Evolutionary conservation across 35 echinoderm and acorn worm species (phyloP).

Genomic region (Apostichopus japonicus): DNA sequence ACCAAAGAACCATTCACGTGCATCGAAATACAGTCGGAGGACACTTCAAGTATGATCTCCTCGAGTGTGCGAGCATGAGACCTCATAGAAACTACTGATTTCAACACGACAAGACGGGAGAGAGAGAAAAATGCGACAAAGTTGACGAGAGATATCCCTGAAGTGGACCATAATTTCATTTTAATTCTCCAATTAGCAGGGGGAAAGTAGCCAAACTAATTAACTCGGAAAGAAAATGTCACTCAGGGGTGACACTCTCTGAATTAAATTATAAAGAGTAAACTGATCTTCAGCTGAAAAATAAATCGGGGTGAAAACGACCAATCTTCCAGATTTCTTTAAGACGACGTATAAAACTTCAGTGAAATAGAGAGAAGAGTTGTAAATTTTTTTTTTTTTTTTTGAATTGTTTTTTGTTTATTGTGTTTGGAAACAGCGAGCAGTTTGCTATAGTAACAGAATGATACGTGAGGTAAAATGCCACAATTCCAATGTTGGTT

Average conservation of each 20-base stretch:
- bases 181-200: conserved; percentile 33
- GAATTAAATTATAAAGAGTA: background rate
- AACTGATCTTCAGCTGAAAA: too few relatives aligned
- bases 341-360: too few relatives aligned
- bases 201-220: conserved; percentile 17
- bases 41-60: conserved; percentile 41
- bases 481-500: too few relatives aligned
- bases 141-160: conserved; percentile 15
- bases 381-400: too few relatives aligned
- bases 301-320: too few relatives aligned
- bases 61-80: conserved; percentile 20
- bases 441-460: too few relatives aligned
- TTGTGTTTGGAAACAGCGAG: too few relatives aligned
- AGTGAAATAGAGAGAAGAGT: too few relatives aligned
- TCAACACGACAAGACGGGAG: background rate
- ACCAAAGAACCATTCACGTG: conserved; percentile 52
- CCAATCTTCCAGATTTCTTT: too few relatives aligned
- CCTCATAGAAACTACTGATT: conserved; percentile 45
- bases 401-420: too few relatives aligned
- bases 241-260: conserved; percentile 14
- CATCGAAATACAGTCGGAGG: conserved; percentile 44
- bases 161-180: conserved; percentile 48
- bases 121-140: conserved; percentile 4
- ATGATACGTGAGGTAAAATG: too few relatives aligned
- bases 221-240: conserved; percentile 10